Evolutionary conservation across 2,797 vertebrate genomes (phyloP).

Genomic region (Chelonia mydas): DNA sequence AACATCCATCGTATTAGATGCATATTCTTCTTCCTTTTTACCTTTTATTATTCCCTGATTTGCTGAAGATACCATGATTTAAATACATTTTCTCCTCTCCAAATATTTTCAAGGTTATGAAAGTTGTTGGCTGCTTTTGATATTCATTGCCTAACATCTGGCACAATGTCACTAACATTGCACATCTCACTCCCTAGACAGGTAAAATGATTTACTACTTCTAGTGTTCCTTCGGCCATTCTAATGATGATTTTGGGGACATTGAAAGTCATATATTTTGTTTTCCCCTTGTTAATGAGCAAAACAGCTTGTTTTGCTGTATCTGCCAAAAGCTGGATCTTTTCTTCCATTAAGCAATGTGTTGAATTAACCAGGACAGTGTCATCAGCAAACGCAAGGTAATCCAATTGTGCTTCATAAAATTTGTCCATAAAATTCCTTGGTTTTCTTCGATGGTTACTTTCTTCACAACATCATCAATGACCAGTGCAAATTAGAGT

Average conservation of each 20-base stretch:
- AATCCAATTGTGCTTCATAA: neutral
- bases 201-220: too few relatives aligned
- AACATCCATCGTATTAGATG: too few relatives aligned
- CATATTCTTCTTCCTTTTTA: neutral
- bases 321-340: neutral
- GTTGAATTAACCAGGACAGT: neutral
- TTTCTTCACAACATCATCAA: neutral
- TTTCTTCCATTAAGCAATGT: neutral
- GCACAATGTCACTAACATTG: too few relatives aligned
- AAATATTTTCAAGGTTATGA: neutral
- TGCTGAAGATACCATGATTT: neutral
- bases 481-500: neutral
- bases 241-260: too few relatives aligned
- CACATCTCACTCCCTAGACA: too few relatives aligned
- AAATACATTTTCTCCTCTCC: neutral
- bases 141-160: neutral
- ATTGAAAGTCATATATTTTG: neutral
- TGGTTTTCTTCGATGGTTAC: neutral
- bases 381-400: neutral
- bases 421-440: neutral
- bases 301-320: neutral
- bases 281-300: neutral
- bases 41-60: neutral
- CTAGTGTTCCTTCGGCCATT: too few relatives aligned
- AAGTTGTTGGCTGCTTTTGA: neutral